Base-by-base conservation (phyloP, 2,888 invertebrate species). In the Tachina lurida region DNA sequence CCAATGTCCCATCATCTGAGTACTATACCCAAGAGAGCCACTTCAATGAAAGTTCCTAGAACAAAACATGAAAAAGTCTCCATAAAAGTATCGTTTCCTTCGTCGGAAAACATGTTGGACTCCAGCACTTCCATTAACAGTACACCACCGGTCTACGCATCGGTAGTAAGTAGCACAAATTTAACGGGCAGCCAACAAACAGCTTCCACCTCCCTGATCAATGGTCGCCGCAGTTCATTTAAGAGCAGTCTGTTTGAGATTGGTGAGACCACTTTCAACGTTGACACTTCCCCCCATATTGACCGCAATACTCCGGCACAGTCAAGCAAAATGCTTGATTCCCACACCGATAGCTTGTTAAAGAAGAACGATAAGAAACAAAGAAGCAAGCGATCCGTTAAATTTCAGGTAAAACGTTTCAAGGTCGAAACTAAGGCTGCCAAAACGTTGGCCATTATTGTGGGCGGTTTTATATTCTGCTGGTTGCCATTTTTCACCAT, bases 401-500 rank as follows among this genome's bases (percentile, higher is more conserved):
- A 97, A 92, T 96, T 97, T 31, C 96, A 97, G 94, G 97, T 97
- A 87, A 97, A 97, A 91, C 95, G 97, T 79, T 98, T 98, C 92
- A 95, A 97, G 7, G 97, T 98, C 96, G 98, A 99, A 92, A 98
- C 98, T 0, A 98, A 98, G 93, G 98, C 98, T 0, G 98, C 98
- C 1, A 98, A 98, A 93, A 98, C 98, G 0, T 94, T 99, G 80
- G 98, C 98, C 87, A 98, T 99, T 87, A 98, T 99, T 84, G 98
- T 99, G 1, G 99, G 99, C 0, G 98, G 98, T 52, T 99, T 99
- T 93, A 98, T 98, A 63, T 95, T 97, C 90, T 99, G 99, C 93
- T 99, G 99, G 99, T 94, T 98, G 76, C 98, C 98, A 0, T 99
- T 99, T 94, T 98, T 99, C 94, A 97, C 97, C 60, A 97, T 98